Conservation (phyloP, 2,797 vertebrate genomes). For the Uromys caudimaculatus region DNA sequence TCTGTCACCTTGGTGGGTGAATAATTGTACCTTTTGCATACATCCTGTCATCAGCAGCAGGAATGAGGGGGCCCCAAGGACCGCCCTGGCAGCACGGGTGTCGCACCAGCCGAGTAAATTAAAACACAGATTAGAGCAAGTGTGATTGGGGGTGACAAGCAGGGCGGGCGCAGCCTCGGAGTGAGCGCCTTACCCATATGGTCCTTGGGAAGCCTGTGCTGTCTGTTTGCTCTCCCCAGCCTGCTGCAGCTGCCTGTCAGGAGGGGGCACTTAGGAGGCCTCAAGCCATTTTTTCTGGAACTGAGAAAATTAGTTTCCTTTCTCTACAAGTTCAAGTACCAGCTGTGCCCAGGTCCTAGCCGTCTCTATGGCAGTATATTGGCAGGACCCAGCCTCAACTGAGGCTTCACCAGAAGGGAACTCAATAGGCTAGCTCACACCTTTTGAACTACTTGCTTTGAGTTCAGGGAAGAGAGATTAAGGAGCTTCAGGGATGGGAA, state of each 20-base stretch:
- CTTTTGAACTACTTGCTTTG: neutral
- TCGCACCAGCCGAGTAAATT: constrained; percentile 96
- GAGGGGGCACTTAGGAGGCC: constrained; percentile 83
- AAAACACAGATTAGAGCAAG: constrained; percentile 96
- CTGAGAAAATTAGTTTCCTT: constrained; percentile 76
- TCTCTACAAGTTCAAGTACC: constrained; percentile 68
- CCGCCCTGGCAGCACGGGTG: constrained; percentile 92
- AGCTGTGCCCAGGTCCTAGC: constrained; percentile 76
- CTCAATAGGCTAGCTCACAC: neutral
- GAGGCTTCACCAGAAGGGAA: neutral
- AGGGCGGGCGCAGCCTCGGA: constrained; percentile 91
- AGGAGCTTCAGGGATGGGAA: neutral
- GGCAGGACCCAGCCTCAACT: fast-evolving
- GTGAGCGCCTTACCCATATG: constrained; percentile 93
- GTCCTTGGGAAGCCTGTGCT: constrained; percentile 90
- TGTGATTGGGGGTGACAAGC: constrained; percentile 96
- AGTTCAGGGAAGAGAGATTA: neutral
- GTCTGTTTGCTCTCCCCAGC: constrained; percentile 85
- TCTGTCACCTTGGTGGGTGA: constrained; percentile 96
- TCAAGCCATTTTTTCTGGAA: constrained; percentile 78
- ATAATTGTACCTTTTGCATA: constrained; percentile 97
- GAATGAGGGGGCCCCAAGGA: constrained; percentile 97
- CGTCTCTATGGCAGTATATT: neutral
- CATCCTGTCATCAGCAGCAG: constrained; percentile 95
- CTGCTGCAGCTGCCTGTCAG: constrained; percentile 86